Base-by-base conservation (phyloP, 2,113 vertebrate genomes). In the Todiramphus saurophagus region DNA sequence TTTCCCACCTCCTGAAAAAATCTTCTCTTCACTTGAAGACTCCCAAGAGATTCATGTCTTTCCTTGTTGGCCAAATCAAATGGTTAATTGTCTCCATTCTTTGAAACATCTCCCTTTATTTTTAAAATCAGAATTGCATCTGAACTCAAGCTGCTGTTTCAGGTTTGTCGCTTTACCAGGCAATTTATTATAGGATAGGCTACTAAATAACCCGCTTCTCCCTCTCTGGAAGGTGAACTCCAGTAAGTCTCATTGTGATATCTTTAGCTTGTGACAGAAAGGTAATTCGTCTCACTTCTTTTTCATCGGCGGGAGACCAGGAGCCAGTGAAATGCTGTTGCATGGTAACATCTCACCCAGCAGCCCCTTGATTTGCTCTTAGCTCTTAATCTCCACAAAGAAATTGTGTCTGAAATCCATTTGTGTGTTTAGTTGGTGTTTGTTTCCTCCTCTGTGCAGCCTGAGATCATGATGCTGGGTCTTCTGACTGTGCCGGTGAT, bases 381-480 rank as follows among this genome's bases (percentile, higher is more conserved):
- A 93, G 83, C 50, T 93, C 72, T 81, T 89, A 66, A 92, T 92
- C 72, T 83, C 63, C 3, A 3, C 43, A 18, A 21, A 5, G 37
- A 86, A 92, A 77, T 27, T 23, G 50, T 83, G 50, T 46, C 63
- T 93, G 83, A 69, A 90, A 92, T 55, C n/a, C 2, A 1, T 83
- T 69, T 78, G n/a, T 80, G 53, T 63, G 12, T 59, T 93, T 93
- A 69, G 48, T 10, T 89, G 84, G 17, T 50, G 28, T 77, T 59
- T 79, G 16, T n/a, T 66, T 73, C 74, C 18, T 79, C 12, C 58
- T 76, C 76, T 70, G 44, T 69, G 58, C n/a, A 90, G n/a, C 62
- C 48, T 0, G 0, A 69, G 33, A 23, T 18, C 2, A 0, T 9
- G 55, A 30, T 62, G 30, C 9, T 10, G 8, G 51, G 4, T 4